phyloP scores from a whole-genome alignment of 2,888 invertebrate genomes.

The Chymomyza amoena region DNA sequence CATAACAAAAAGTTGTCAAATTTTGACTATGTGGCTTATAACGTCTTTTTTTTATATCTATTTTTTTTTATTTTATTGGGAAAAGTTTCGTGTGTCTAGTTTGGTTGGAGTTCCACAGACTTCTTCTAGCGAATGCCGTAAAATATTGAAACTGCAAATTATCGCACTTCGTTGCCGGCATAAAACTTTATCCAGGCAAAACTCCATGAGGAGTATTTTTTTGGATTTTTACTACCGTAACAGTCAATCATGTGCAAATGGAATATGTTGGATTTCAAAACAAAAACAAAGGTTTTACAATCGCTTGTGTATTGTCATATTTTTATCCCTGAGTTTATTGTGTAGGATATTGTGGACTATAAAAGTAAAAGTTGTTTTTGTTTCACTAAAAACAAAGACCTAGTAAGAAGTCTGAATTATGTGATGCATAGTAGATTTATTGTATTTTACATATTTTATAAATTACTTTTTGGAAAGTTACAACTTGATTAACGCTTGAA shows the following conservation, averaged over 20 bases:
- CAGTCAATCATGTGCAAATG: neutral
- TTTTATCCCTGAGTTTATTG: neutral
- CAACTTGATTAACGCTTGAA: too few relatives aligned
- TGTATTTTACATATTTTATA: neutral
- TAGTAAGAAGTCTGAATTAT: too few relatives aligned
- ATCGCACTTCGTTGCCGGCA: constrained; percentile 46
- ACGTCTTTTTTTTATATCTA: neutral
- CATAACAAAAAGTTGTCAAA: constrained; percentile 25
- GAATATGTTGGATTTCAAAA: neutral
- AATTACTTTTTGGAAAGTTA: too few relatives aligned
- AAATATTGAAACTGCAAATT: constrained; percentile 60
- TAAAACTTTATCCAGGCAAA: constrained; percentile 40
- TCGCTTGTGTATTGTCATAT: neutral
- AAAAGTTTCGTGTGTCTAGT: constrained; percentile 18
- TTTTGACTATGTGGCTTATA: constrained; percentile 15
- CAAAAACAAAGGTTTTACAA: neutral
- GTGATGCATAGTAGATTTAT: neutral
- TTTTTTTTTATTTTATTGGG: constrained; percentile 14
- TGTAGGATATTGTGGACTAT: neutral
- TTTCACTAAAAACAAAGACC: neutral
- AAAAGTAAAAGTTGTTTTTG: neutral
- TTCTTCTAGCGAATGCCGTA: constrained; percentile 29
- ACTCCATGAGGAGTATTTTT: neutral
- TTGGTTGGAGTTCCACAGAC: constrained; percentile 26
- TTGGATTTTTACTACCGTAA: neutral